phyloP scores from a whole-genome alignment of 1,140 invertebrate genomes.

The Lasioglossum albipes region DNA sequence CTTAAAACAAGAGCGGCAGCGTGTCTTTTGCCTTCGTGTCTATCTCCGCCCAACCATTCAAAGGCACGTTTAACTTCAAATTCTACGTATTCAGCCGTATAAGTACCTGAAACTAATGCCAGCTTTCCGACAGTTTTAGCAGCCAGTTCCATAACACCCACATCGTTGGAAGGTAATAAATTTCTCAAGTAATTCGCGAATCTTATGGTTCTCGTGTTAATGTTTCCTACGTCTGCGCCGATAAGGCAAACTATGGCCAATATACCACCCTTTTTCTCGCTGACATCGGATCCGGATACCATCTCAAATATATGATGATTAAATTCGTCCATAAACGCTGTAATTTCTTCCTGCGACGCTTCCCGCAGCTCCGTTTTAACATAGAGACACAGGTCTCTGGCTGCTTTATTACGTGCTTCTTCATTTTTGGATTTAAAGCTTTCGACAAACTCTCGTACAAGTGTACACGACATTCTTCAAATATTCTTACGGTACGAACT shows the following conservation, averaged over 20 bases:
- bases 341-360: constrained; percentile 94
- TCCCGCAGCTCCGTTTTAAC: constrained; percentile 95
- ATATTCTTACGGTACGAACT: constrained; percentile 1
- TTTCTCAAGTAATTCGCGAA: constrained; percentile 97
- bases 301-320: constrained; percentile 98
- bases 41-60: constrained; percentile 94
- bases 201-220: constrained; percentile 92
- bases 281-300: constrained; percentile 94
- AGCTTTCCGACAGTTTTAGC: constrained; percentile 96
- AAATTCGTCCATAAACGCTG: constrained; percentile 95
- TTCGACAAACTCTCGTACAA: constrained; percentile 90
- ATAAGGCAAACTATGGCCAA: constrained; percentile 96
- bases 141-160: constrained; percentile 96
- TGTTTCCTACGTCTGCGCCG: constrained; percentile 95
- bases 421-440: constrained; percentile 94
- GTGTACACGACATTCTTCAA: constrained; percentile 80
- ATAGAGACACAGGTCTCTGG: constrained; percentile 93
- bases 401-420: constrained; percentile 90
- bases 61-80: constrained; percentile 97
- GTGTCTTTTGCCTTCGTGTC: constrained; percentile 93
- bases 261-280: constrained; percentile 97
- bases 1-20: constrained; percentile 95
- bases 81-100: constrained; percentile 96
- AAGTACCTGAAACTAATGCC: constrained; percentile 94
- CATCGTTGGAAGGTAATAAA: constrained; percentile 93